Conservation (phyloP, 1,140 invertebrate species). For the Drosophila bocqueti region DNA sequence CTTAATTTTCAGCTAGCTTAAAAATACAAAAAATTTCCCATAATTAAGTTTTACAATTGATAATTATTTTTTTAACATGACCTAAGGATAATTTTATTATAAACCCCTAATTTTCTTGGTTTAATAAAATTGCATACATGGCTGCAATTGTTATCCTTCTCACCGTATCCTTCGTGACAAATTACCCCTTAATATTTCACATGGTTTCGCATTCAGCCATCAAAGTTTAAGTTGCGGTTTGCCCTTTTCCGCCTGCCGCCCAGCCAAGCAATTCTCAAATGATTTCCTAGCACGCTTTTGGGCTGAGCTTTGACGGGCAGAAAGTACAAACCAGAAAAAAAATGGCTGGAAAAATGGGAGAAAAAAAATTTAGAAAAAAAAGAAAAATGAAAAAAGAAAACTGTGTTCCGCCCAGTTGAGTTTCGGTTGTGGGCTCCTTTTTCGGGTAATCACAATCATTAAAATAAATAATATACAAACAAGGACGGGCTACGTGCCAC, state of each 20-base stretch:
- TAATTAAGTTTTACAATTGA: neutral
- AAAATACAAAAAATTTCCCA: neutral
- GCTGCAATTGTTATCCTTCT: slow-evolving; percentile 11
- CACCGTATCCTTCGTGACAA: slow-evolving; percentile 31
- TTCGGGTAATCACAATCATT: slow-evolving; percentile 63
- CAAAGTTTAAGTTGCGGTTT: slow-evolving; percentile 36
- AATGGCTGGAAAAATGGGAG: neutral
- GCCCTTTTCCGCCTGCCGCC: slow-evolving; percentile 6
- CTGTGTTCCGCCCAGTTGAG: slow-evolving; percentile 51
- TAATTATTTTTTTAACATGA: neutral
- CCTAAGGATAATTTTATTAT: neutral
- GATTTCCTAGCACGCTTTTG: slow-evolving; percentile 60
- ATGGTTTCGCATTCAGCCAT: slow-evolving; percentile 34
- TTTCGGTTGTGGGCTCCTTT: slow-evolving; percentile 45
- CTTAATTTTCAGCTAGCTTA: neutral
- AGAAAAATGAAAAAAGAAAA: slow-evolving; percentile 15
- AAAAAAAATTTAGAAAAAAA: neutral
- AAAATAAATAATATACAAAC: slow-evolving; percentile 74
- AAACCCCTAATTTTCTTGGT: neutral
- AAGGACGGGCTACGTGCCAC: slow-evolving; percentile 34
- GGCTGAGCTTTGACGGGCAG: slow-evolving; percentile 32
- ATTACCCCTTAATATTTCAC: slow-evolving; percentile 47
- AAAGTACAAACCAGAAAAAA: slow-evolving; percentile 1
- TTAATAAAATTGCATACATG: slow-evolving; percentile 21
- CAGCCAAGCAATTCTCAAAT: slow-evolving; percentile 45